Evolutionary conservation across 2,797 vertebrate species (phyloP).

Genomic region (Clamator glandarius): DNA sequence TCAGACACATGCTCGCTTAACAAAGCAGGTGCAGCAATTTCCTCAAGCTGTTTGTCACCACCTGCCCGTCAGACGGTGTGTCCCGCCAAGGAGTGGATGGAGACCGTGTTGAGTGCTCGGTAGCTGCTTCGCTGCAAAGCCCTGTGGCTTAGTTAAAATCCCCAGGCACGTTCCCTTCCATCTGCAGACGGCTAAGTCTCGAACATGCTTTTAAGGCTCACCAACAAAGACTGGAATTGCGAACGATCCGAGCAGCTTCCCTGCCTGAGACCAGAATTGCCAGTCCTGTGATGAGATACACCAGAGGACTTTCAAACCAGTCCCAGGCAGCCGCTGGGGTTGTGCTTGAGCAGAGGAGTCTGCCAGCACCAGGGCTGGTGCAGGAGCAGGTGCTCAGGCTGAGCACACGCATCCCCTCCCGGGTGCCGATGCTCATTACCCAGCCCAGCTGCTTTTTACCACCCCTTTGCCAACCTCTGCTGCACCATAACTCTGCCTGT

Average conservation of each 20-base stretch:
- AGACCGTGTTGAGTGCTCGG: neutral
- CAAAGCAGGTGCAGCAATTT: conserved; percentile 34
- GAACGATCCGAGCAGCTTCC: neutral
- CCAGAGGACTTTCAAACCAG: neutral
- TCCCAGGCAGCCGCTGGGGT: neutral
- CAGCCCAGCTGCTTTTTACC: conserved; percentile 22
- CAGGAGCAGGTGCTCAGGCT: neutral
- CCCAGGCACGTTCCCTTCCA: neutral
- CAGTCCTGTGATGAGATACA: neutral
- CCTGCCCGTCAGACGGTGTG: neutral
- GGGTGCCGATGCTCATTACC: neutral
- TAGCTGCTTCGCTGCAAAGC: neutral
- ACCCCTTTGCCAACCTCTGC: neutral
- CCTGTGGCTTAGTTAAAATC: neutral
- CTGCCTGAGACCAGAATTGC: neutral
- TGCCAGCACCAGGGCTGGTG: neutral
- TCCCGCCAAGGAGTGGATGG: neutral
- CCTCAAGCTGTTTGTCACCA: conserved; percentile 34
- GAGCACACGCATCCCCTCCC: neutral
- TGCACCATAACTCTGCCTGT: neutral
- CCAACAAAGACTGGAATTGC: neutral
- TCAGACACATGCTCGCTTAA: conserved; percentile 19
- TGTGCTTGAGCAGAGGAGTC: neutral
- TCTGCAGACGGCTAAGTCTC: neutral
- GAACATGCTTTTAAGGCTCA: neutral